phyloP scores from a whole-genome alignment of 2,113 vertebrate genomes.

The Prunella fulvescens region DNA sequence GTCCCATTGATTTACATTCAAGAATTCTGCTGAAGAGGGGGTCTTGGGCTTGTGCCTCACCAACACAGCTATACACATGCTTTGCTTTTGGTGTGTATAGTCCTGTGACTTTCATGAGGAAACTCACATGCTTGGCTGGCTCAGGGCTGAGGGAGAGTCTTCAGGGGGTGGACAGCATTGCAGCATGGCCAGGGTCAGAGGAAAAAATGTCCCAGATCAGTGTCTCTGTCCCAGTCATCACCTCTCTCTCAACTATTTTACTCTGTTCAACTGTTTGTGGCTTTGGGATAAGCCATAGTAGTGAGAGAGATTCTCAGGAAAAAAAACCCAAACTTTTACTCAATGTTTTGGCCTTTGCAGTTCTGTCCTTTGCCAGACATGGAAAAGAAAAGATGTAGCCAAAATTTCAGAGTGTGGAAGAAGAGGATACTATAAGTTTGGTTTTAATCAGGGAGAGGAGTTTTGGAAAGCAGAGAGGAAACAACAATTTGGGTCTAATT shows the following conservation, averaged over 20 bases:
- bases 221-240: neutral
- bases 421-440: neutral
- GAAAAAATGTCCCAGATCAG: neutral
- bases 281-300: neutral
- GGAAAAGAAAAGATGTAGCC: slow-evolving; percentile 25
- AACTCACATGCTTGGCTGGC: neutral
- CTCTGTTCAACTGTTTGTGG: neutral
- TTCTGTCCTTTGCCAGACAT: neutral
- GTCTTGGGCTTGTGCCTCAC: neutral
- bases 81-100: neutral
- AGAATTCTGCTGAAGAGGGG: neutral
- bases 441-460: slow-evolving; percentile 12
- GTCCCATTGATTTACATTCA: neutral
- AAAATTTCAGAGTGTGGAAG: neutral
- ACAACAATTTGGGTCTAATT: slow-evolving; percentile 8
- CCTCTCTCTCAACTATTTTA: neutral
- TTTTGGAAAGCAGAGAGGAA: slow-evolving; percentile 16
- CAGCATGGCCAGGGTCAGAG: accelerated
- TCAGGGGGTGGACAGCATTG: neutral
- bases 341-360: neutral
- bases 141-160: neutral
- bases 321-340: neutral
- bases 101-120: slow-evolving; percentile 23
- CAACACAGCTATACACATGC: neutral
- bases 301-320: neutral